Evolutionary conservation across 2,797 vertebrate genomes (phyloP).

Genomic region (Sebastes cheni): DNA sequence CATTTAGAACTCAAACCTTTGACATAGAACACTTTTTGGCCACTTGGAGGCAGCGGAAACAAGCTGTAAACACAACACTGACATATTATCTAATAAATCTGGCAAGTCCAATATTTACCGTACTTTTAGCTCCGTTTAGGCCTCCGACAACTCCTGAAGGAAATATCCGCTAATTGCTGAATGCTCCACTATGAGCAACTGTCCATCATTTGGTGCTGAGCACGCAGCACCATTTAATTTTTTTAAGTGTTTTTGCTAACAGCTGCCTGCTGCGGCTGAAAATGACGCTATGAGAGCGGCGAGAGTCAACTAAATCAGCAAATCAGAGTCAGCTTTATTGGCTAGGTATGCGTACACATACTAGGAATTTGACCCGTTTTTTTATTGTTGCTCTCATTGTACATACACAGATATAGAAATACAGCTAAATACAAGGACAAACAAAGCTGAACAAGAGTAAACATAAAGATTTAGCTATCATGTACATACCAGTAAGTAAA

Average conservation of each 20-base stretch:
- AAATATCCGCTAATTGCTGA: neutral
- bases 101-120: too few relatives aligned
- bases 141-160: neutral
- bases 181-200: neutral
- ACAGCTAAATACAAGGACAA: neutral
- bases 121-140: neutral
- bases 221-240: neutral
- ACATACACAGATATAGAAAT: too few relatives aligned
- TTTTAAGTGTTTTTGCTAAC: neutral
- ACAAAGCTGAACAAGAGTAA: neutral
- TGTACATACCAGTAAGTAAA: too few relatives aligned
- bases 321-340: neutral
- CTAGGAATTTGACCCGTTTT: neutral
- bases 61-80: too few relatives aligned
- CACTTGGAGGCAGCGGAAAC: too few relatives aligned
- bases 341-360: neutral
- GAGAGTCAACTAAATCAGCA: neutral
- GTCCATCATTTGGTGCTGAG: too few relatives aligned
- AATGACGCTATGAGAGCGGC: neutral
- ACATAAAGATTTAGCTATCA: neutral
- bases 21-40: neutral
- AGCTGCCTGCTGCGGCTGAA: neutral
- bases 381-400: neutral
- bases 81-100: too few relatives aligned
- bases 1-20: neutral